These are phyloP conservation scores for Meriones psammophilus DNA, from an alignment of 2,797 vertebrate genomes.

Conservation along the genomic window DNA sequence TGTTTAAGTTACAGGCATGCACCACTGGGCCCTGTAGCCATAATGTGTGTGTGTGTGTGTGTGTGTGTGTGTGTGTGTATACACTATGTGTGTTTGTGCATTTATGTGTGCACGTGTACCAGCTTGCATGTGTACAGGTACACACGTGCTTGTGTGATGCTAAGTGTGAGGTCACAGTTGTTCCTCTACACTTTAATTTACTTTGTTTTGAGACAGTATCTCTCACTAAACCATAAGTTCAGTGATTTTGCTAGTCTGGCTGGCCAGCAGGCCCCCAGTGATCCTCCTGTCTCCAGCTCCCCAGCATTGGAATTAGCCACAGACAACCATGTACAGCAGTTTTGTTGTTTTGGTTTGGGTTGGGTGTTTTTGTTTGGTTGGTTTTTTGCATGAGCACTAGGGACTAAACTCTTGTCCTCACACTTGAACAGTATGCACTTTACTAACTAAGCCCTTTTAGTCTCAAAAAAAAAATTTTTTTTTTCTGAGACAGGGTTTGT, in stretches of 20 bases:
- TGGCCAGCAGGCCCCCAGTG: neutral
- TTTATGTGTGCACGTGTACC: neutral
- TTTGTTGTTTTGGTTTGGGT: neutral
- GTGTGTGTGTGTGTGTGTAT: neutral
- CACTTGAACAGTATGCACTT: neutral
- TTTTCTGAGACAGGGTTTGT: no score
- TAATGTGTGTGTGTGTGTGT: neutral
- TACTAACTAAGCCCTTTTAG: neutral
- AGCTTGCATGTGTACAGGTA: neutral
- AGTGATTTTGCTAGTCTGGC: constrained; percentile 29
- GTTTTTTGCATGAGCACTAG: neutral
- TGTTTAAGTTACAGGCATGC: neutral
- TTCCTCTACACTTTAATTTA: neutral
- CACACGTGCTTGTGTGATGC: neutral
- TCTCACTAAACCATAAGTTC: neutral
- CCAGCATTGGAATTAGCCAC: neutral
- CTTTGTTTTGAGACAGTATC: neutral
- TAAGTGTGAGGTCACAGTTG: neutral
- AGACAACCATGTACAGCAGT: neutral
- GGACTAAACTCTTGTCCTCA: neutral
- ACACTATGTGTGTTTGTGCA: no score
- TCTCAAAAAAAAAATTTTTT: neutral
- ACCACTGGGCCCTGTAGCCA: neutral
- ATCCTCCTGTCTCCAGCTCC: neutral
- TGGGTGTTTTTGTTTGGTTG: neutral